These are phyloP conservation scores for Stomatorhinus walkeri DNA, from an alignment of 2,797 vertebrate genomes.

Conservation along the genomic window DNA sequence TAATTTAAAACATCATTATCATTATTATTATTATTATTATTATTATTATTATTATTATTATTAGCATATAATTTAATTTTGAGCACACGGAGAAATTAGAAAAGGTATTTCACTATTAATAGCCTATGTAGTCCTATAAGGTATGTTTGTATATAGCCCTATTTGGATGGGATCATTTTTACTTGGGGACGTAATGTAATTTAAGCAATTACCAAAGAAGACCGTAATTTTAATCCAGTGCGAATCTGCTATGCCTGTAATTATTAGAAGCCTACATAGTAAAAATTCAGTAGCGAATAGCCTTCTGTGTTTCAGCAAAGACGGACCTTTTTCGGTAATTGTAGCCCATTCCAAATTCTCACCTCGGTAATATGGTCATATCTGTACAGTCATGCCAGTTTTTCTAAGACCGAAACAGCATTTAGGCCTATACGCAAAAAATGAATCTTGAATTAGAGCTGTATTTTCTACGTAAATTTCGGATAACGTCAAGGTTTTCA, in stretches of 20 bases:
- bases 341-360: neutral
- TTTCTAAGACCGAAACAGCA: neutral
- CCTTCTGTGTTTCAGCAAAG: neutral
- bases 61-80: neutral
- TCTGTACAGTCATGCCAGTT: neutral
- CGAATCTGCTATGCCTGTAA: neutral
- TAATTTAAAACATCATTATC: neutral
- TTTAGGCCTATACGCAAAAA: neutral
- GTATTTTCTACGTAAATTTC: neutral
- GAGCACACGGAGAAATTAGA: neutral
- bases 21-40: neutral
- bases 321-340: neutral
- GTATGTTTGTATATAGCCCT: neutral
- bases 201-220: neutral
- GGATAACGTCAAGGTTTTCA: neutral
- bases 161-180: neutral
- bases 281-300: neutral
- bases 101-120: neutral
- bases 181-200: neutral
- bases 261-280: neutral
- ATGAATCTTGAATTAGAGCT: neutral
- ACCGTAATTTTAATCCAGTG: neutral
- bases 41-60: neutral
- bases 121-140: neutral
- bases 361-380: neutral